Conservation (phyloP, 2,113 vertebrate species). For the Brachyhypopomus occidentalis region DNA sequence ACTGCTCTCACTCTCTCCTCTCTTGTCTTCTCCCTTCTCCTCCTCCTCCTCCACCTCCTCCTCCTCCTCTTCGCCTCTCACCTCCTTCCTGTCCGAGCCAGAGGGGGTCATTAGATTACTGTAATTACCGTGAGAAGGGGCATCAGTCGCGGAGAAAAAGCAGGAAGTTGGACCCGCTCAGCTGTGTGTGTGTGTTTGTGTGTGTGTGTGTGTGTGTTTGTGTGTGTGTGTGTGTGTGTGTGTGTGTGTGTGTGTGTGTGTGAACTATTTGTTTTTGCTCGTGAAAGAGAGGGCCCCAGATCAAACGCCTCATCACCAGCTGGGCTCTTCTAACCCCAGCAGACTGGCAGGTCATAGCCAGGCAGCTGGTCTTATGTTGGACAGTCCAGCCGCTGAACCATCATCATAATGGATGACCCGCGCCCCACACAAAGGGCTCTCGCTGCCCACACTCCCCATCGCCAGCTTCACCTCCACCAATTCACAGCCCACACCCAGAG, state of each 20-base stretch:
- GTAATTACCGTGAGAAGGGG: constrained; percentile 62
- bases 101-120: constrained; percentile 68
- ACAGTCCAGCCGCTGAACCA: not conserved
- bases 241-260: constrained; percentile 54
- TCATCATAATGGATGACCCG: constrained; percentile 1
- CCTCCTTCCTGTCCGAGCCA: constrained; percentile 36
- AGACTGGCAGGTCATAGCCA: not conserved
- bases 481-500: not conserved
- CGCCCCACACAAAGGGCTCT: not conserved
- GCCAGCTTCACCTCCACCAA: not conserved
- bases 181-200: constrained; percentile 49
- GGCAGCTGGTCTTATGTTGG: constrained; percentile 33
- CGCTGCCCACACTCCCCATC: not conserved
- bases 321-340: constrained; percentile 70
- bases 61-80: constrained; percentile 15
- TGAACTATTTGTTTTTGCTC: constrained; percentile 42
- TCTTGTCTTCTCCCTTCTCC: constrained; percentile 10
- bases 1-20: constrained; percentile 33
- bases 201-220: constrained; percentile 38
- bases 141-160: constrained; percentile 57
- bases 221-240: constrained; percentile 44
- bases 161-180: constrained; percentile 40
- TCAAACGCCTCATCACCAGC: constrained; percentile 72
- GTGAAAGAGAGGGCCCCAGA: constrained; percentile 72
- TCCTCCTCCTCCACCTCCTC: constrained; percentile 14